Base-by-base conservation (phyloP, 2,113 vertebrate species). In the Boulengeromyrus knoepffleri region DNA sequence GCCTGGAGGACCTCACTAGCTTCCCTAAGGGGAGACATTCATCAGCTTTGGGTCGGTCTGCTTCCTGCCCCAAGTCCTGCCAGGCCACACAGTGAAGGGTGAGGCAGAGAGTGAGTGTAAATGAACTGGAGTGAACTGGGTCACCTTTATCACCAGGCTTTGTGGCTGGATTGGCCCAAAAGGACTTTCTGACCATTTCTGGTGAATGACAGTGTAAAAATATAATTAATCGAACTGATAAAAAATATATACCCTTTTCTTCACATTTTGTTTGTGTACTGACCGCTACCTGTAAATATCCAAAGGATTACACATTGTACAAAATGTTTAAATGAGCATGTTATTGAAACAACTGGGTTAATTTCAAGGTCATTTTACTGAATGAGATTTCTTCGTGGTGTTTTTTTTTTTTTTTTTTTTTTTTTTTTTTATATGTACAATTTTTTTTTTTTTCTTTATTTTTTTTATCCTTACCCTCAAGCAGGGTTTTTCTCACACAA, bases 211-310 rank as follows among this genome's bases (percentile, higher is more conserved):
- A 80, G 36, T n/a, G 42, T 47, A 46, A 85, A 45, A 52, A 19
- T 91, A 88, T 62, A 91, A 90, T 91, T 91, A 93, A 86, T 85
- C 91, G 89, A 47, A 85, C 74, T 91, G 92, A 92, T 92, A 92
- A 94, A 91, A 89, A 92, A 90, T 84, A 84, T 74, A 90, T 88
- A 56, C 90, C 90, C 12, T 27, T 92, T 92, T 89, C 24, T 77
- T 85, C 89, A 91, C 89, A 89, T 89, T 66, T 50, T 80, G 15
- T 92, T 93, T 45, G 88, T 92, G 89, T 87, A 89, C 91, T 88
- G 93, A 3, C 84, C 89, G 92, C 91, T 50, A 90, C 36, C 87
- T 93, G 92, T 93, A 92, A 93, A 90, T 91, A 85, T 85, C 90
- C 85, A 92, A 90, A 89, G 62, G 50, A 42, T 56, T 56, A 80